Evolutionary conservation across 2,888 invertebrate genomes (phyloP).

Genomic region (Hemaris fuciformis): DNA sequence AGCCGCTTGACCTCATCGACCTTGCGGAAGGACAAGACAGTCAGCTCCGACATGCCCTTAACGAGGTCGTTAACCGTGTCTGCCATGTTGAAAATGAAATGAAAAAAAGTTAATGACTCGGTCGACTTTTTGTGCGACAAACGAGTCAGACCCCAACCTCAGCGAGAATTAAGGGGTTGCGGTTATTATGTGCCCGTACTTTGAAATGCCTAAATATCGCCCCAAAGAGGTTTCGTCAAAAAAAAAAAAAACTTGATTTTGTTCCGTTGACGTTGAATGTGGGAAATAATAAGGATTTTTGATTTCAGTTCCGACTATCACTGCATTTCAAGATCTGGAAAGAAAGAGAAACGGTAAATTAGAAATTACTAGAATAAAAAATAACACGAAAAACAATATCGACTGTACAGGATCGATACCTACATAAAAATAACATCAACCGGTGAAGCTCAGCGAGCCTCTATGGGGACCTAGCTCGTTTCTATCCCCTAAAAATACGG

Average conservation of each 20-base stretch:
- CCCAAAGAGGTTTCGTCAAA: slow-evolving; percentile 29
- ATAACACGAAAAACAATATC: no score
- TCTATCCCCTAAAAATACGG: no score
- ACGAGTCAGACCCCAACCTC: slow-evolving; percentile 29
- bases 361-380: no score
- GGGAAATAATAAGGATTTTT: slow-evolving; percentile 47
- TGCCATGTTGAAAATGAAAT: slow-evolving; percentile 42
- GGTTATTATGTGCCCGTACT: slow-evolving; percentile 49
- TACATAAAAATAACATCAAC: no score
- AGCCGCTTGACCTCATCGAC: slow-evolving; percentile 66
- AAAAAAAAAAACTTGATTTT: slow-evolving; percentile 11
- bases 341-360: slow-evolving; percentile 24
- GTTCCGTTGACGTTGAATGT: slow-evolving; percentile 43
- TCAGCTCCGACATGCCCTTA: slow-evolving; percentile 51
- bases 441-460: no score
- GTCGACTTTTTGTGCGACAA: slow-evolving; percentile 36
- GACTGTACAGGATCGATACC: no score
- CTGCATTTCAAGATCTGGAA: slow-evolving; percentile 79
- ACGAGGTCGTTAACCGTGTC: slow-evolving; percentile 43
- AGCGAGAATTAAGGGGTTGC: slow-evolving; percentile 30
- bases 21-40: slow-evolving; percentile 66
- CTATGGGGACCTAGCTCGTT: no score
- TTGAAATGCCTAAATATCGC: slow-evolving; percentile 34
- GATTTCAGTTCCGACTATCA: slow-evolving; percentile 54
- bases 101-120: no score